These are phyloP conservation scores for Dolichotis patagonum DNA, from an alignment of 2,113 vertebrate genomes.

Conservation along the genomic window DNA sequence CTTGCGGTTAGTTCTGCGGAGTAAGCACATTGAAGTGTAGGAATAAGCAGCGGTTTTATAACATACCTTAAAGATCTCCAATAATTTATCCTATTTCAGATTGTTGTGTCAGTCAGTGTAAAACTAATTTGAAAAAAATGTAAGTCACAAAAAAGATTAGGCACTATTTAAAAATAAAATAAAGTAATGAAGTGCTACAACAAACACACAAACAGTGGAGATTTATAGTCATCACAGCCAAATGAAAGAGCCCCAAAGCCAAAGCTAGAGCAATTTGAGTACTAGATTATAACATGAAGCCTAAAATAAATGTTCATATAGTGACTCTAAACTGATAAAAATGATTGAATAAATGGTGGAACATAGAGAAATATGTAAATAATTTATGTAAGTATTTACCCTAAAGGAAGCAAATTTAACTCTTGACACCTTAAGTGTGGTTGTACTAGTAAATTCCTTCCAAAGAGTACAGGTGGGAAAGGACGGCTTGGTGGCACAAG, in stretches of 20 bases:
- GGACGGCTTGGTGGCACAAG: not conserved
- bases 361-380: not conserved
- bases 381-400: not conserved
- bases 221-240: not conserved
- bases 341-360: not conserved
- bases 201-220: not conserved
- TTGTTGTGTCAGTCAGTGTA: slow-evolving; percentile 78
- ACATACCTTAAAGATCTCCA: slow-evolving; percentile 90
- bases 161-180: not conserved
- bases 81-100: slow-evolving; percentile 91
- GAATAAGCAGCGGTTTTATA: slow-evolving; percentile 90
- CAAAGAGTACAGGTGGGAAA: not conserved
- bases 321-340: not conserved
- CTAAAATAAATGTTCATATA: not conserved
- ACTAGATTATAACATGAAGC: not conserved
- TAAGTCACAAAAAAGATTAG: not conserved
- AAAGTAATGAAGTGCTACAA: not conserved
- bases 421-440: not conserved
- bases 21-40: slow-evolving; percentile 87
- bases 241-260: not conserved
- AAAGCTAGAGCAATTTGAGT: not conserved
- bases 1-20: slow-evolving; percentile 88
- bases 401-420: not conserved
- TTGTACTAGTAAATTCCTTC: not conserved
- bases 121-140: not conserved